These are phyloP conservation scores for Pantala flavescens DNA, from an alignment of 1,140 invertebrate species.

Conservation along the genomic window DNA sequence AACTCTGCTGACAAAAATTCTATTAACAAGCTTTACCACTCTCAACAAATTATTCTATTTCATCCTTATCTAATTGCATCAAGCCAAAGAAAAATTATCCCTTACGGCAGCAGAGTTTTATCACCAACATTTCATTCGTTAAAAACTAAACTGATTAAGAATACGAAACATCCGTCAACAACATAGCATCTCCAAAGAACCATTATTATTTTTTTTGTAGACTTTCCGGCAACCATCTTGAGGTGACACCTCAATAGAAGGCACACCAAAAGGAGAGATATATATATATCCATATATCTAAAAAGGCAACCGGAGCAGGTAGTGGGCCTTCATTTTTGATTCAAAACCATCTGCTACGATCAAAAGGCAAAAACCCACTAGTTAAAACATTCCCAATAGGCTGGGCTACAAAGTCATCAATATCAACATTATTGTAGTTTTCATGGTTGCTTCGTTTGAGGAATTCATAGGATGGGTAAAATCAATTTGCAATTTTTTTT, in stretches of 20 bases:
- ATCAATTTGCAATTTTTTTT: background rate
- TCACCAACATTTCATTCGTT: background rate
- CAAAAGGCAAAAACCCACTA: background rate
- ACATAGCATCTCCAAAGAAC: background rate
- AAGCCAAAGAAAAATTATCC: background rate
- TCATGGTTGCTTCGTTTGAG: background rate
- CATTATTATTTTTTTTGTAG: background rate
- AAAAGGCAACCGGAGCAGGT: background rate
- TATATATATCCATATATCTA: background rate
- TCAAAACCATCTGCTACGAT: background rate
- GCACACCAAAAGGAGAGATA: background rate
- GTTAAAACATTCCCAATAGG: background rate
- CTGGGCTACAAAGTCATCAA: background rate
- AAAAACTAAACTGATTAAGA: background rate
- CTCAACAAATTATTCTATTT: too few relatives aligned
- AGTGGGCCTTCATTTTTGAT: background rate
- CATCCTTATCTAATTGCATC: too few relatives aligned
- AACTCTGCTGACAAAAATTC: background rate
- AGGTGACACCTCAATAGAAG: slow-evolving; percentile 1
- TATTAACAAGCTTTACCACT: background rate
- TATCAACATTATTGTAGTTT: background rate
- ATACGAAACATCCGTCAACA: background rate
- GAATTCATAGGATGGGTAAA: background rate
- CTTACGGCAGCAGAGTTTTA: background rate
- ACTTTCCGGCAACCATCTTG: background rate